These are phyloP conservation scores for Solenopsis invicta DNA, from an alignment of 1,140 invertebrate species.

Conservation along the genomic window DNA sequence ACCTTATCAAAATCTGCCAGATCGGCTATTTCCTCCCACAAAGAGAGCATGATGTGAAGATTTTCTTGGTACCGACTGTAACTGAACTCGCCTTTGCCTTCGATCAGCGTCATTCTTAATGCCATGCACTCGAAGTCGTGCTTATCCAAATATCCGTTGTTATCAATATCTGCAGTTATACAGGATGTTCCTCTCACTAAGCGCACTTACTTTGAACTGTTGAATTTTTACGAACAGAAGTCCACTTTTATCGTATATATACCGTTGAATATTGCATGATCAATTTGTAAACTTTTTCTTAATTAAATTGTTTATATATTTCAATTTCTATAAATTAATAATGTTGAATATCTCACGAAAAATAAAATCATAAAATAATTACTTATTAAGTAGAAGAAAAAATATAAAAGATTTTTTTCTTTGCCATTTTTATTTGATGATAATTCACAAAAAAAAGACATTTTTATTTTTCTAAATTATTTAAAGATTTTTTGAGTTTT, in stretches of 20 bases:
- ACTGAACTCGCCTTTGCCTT: constrained; percentile 93
- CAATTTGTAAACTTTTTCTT: not conserved
- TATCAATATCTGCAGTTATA: constrained; percentile 91
- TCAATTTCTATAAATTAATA: too few relatives aligned
- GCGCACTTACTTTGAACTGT: not conserved
- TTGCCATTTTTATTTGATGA: too few relatives aligned
- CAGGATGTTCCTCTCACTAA: not conserved
- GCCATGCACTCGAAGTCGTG: constrained; percentile 94
- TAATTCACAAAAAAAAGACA: too few relatives aligned
- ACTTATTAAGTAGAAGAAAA: too few relatives aligned
- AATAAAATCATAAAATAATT: too few relatives aligned
- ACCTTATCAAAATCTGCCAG: constrained; percentile 95
- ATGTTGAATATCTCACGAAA: too few relatives aligned
- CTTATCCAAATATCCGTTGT: constrained; percentile 93
- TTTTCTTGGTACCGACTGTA: constrained; percentile 91
- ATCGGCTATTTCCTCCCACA: constrained; percentile 94
- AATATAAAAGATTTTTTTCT: too few relatives aligned
- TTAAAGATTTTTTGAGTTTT: too few relatives aligned
- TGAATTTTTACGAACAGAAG: not conserved
- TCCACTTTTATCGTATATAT: not conserved
- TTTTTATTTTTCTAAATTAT: too few relatives aligned
- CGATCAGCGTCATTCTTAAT: constrained; percentile 92
- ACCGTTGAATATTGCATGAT: not conserved
- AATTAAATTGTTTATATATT: not conserved
- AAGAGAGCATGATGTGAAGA: constrained; percentile 92